Base-by-base conservation (phyloP, 2,113 vertebrate genomes). In the Eleginops maclovinus region DNA sequence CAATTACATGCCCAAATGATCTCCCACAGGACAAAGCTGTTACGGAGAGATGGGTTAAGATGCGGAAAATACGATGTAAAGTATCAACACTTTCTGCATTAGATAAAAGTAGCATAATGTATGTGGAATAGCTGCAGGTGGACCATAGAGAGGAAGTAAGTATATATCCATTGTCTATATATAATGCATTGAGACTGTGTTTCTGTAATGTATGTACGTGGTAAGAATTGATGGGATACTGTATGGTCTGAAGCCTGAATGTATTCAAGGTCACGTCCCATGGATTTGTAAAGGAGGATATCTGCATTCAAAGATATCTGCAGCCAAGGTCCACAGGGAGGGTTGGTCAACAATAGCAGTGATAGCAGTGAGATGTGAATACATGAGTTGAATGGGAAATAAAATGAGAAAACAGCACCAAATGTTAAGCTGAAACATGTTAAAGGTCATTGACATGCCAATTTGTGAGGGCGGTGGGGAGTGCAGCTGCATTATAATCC, bases 1-100 rank as follows among this genome's bases (percentile, higher is more conserved):
- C 92, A 95, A 41, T 94, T 91, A 22, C 92, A 9, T 15, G 56
- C 65, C 26, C 21, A 36, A 74, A 75, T 31, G 4, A 46, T 67
- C 46, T 70, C 55, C 61, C 61, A 63, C 22, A 59, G 15, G 73
- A 65, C 50, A 51, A 74, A 66, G 40, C 73, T 65, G 68, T 22
- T 77, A 12, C 21, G 31, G 51, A 79, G 59, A 61, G 65, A 68
- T 17, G 16, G 70, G 63, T 73, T 55, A 59, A 47, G 16, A 69
- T 81, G 61, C 81, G 67, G 72, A 72, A 36, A 82, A 68, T n/a
- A 64, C 70, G 72, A 78, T 80, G 74, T 68, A 49, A 64, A 66
- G 61, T 15, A 61, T 41, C 10, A 46, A 69, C 61, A 26, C 22
- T 28, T 41, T 41, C 61, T 72, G 51, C 50, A 28, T 49, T 64